Base-by-base conservation (phyloP, 1,140 invertebrate genomes). In the Steinernema khuongi region DNA sequence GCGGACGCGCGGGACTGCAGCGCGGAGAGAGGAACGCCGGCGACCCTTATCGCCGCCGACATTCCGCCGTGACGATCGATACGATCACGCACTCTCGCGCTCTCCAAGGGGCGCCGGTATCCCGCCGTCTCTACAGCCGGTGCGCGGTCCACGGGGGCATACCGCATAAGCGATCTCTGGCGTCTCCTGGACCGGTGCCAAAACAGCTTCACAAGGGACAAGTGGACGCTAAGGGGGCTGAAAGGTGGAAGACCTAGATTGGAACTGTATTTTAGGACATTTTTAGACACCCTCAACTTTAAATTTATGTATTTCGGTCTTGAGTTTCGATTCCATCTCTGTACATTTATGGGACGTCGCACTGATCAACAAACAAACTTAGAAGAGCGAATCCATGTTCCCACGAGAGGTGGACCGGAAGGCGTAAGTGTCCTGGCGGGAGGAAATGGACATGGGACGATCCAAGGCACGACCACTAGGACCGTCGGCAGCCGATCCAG, bases 371-470 rank as follows among this genome's bases (percentile, higher is more conserved):
- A 70, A 33, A 70, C n/a, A 1, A 26, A 41, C n/a, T 72, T 72
- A 72, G 28, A 72, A 72, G 60, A 72, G 29, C 14, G 71, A 72
- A 66, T 72, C 71, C 71, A 72, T 72, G 28, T 72, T 72, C 2
- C 71, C 71, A n/a, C 71, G 71, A 7, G 11, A 26, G 1, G 71
- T 72, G 14, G 71, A 72, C 17, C 66, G 44, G 71, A 72, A 72
- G 18, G 29, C 31, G 32, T 7, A 72, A 31, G 29, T 31, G 28
- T 72, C 66, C 28, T 44, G 66, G 14, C 71, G 4, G 14, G 71
- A 72, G 1, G 71, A 72, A 29, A 72, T 66, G 50, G 7, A 71
- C 66, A 29, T 69, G 19, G 44, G 29, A 26, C 29, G 26, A 28
- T 72, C 44, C 44, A 26, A n/a, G 26, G 50, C 50, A 26, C 50